phyloP scores from a whole-genome alignment of 92 coral and sea anemone species.

The Porites evermanni region DNA sequence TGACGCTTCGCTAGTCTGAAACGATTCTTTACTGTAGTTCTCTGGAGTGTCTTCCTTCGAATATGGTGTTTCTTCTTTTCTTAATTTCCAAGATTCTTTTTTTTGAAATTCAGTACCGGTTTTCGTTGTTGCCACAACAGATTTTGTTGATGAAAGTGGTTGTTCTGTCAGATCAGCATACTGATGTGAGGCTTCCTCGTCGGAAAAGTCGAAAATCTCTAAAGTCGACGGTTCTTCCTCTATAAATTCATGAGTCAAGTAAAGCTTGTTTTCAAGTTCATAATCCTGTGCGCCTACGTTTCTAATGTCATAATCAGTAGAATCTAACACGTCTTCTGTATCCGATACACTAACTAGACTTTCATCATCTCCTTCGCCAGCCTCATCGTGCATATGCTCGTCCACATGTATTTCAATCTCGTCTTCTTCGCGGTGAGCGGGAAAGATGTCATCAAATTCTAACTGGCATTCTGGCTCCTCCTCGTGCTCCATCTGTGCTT shows the following conservation, averaged over 20 bases:
- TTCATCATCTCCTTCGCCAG: conserved; percentile 71
- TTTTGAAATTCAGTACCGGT: conserved; percentile 16
- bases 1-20: neutral
- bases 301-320: conserved; percentile 7
- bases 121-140: neutral
- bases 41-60: conserved; percentile 7
- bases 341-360: conserved; percentile 79
- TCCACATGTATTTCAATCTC: conserved; percentile 54
- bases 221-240: conserved; percentile 17
- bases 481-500: conserved; percentile 34
- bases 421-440: conserved; percentile 78
- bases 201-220: conserved; percentile 34
- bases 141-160: conserved; percentile 10
- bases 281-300: conserved; percentile 11
- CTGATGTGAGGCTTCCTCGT: conserved; percentile 37
- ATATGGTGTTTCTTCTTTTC: conserved; percentile 24
- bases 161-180: conserved; percentile 34
- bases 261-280: conserved; percentile 1
- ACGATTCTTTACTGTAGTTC: conserved; percentile 8
- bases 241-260: conserved; percentile 16
- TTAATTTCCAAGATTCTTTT: conserved; percentile 6
- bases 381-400: conserved; percentile 73
- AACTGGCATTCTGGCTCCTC: conserved; percentile 78
- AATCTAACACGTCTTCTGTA: conserved; percentile 61
- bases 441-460: conserved; percentile 91